phyloP scores from a whole-genome alignment of 2,113 vertebrate genomes.

The Bagarius yarrelli region DNA sequence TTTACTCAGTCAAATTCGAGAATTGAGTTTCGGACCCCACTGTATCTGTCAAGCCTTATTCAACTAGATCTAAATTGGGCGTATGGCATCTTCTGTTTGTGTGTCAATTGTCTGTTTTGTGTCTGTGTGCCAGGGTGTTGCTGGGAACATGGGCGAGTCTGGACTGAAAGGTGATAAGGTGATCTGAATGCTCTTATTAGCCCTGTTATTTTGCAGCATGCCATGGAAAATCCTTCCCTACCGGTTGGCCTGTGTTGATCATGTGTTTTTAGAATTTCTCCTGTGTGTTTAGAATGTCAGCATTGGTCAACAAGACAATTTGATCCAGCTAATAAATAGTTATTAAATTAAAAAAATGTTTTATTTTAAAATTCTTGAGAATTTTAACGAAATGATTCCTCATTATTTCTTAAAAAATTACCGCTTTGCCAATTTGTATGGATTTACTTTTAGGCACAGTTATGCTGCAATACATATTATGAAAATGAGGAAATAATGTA shows the following conservation, averaged over 20 bases:
- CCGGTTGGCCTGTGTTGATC: constrained; percentile 40
- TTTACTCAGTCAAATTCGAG: no score
- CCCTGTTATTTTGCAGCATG: constrained; percentile 79
- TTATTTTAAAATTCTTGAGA: neutral
- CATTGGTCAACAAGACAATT: neutral
- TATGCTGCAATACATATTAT: neutral
- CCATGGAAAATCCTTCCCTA: constrained; percentile 58
- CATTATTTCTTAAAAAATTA: no score
- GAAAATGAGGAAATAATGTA: neutral
- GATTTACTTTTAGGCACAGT: neutral
- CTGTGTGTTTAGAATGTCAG: constrained; percentile 24
- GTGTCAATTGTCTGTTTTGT: constrained; percentile 40
- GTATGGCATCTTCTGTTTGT: neutral
- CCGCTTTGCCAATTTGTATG: neutral
- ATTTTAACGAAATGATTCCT: neutral
- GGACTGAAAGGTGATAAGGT: constrained; percentile 99
- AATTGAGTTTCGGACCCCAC: no score
- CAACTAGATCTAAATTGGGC: neutral
- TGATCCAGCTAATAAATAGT: no score
- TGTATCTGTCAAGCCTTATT: neutral
- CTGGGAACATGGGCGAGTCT: constrained; percentile 93
- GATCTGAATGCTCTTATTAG: constrained; percentile 99
- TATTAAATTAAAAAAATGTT: no score
- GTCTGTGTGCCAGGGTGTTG: constrained; percentile 84
- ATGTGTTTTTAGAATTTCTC: constrained; percentile 36